Percentiles rank a stretch among this genome's conserved stretches.
phyloP scores from a whole-genome alignment of 2,113 vertebrate species.

The Todiramphus chloris region DNA sequence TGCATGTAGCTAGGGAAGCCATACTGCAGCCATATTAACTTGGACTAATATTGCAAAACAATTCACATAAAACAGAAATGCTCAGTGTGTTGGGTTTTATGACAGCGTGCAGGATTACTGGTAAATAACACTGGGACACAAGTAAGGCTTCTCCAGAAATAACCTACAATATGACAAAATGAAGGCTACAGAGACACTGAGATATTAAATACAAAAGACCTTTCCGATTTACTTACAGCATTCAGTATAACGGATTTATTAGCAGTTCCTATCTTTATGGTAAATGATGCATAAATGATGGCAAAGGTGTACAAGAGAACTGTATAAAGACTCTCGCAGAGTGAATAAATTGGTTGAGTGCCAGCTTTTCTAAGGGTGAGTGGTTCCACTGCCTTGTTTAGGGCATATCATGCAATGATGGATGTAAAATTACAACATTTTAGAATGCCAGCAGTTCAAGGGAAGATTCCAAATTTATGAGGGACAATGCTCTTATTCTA shows the following conservation, averaged over 20 bases:
- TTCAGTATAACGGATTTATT: slow-evolving; percentile 67
- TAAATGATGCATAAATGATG: slow-evolving; percentile 72
- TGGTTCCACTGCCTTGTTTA: slow-evolving; percentile 54
- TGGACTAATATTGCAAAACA: not conserved
- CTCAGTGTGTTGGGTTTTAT: not conserved
- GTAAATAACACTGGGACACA: slow-evolving; percentile 25
- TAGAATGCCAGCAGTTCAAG: slow-evolving; percentile 23
- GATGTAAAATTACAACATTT: slow-evolving; percentile 50
- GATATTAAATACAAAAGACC: slow-evolving; percentile 62
- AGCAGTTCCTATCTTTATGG: slow-evolving; percentile 46
- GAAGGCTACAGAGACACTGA: slow-evolving; percentile 33
- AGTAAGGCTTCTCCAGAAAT: slow-evolving; percentile 30
- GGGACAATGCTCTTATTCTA: slow-evolving; percentile 31
- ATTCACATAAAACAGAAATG: not conserved
- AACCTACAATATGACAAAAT: slow-evolving; percentile 40
- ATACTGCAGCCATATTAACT: not conserved
- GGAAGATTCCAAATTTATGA: slow-evolving; percentile 41
- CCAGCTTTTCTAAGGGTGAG: slow-evolving; percentile 68
- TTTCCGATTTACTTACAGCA: slow-evolving; percentile 31
- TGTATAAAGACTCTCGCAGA: slow-evolving; percentile 45
- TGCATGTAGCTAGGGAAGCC: not conserved
- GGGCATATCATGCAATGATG: slow-evolving; percentile 31
- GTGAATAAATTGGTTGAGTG: slow-evolving; percentile 56
- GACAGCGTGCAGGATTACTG: not conserved
- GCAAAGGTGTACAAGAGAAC: slow-evolving; percentile 63